Evolutionary conservation across 2,797 vertebrate genomes (phyloP).

Genomic region (Chelidonichthys spinosus): DNA sequence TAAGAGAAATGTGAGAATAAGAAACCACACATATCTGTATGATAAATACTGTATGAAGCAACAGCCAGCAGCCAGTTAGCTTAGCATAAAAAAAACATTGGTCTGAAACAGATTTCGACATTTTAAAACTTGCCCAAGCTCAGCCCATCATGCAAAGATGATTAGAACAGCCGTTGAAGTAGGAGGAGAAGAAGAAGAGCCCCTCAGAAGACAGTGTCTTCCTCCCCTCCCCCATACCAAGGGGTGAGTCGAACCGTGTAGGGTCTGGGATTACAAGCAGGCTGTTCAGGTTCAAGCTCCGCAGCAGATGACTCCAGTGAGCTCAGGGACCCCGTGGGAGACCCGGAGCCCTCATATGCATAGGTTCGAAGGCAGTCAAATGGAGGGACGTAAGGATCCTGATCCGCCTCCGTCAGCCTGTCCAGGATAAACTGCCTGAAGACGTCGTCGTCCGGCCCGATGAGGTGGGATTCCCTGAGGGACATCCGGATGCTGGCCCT

Average conservation of each 20-base stretch:
- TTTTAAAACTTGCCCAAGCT: neutral
- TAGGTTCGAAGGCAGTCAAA: conserved; percentile 91
- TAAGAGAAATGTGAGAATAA: neutral
- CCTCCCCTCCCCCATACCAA: conserved; percentile 74
- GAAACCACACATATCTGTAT: neutral
- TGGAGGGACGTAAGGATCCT: conserved; percentile 86
- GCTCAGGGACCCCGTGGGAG: conserved; percentile 90
- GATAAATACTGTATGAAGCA: neutral
- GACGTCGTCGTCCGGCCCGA: conserved; percentile 89
- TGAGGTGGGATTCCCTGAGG: conserved; percentile 88
- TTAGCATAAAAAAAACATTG: no score
- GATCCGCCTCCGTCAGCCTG: conserved; percentile 89
- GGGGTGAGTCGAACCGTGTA: conserved; percentile 80
- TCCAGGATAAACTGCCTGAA: conserved; percentile 92
- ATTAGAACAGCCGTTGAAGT: neutral
- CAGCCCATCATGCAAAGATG: neutral
- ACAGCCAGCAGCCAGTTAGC: no score
- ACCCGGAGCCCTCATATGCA: conserved; percentile 90
- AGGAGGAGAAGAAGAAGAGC: neutral
- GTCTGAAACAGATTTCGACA: neutral
- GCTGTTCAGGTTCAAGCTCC: conserved; percentile 76
- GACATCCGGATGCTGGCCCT: conserved; percentile 87
- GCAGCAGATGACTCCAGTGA: conserved; percentile 83
- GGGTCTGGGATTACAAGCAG: conserved; percentile 73
- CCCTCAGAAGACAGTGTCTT: conserved; percentile 81